Base-by-base conservation (phyloP, 1,140 invertebrate species). In the Kradibia gibbosae region DNA sequence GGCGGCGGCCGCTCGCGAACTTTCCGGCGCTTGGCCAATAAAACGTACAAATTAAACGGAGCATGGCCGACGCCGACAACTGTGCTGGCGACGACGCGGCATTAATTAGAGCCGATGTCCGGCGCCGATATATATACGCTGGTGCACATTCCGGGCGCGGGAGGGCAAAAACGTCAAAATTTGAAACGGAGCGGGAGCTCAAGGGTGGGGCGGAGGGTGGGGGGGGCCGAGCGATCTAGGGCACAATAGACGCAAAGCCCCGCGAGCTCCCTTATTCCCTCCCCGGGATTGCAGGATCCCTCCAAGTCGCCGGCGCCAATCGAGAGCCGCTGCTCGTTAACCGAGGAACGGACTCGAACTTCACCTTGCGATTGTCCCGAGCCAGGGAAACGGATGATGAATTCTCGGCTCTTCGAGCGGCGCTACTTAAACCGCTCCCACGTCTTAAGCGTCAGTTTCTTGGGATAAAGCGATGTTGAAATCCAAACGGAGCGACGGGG, bases 61-160 rank as follows among this genome's bases (percentile, higher is more conserved):
- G 45, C 62, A 62, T 70, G 76, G 71, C 81, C 17, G 34, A 22
- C 15, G 50, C 15, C 20, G 50, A 53, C 10, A 53, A 53, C 13
- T 20, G 42, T 13, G 13, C 5, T 13, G 42, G 7, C 42, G 75
- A 74, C 80, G 77, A 67, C 25, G 28, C 78, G 53, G n/a, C 82
- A 82, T 76, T 80, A 81, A 82, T 79, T 55, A 83, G 60, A 75
- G 80, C 78, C 42, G 17, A 13, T 31, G 34, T 72, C 76, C 39
- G 81, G 78, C 80, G 73, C 79, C 84, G 82, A 78, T 81, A 34
- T 77, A n/a, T n/a, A n/a, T n/a, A n/a, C n/a, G n/a, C n/a, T n/a
- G 55, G 42, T 20, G 3, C 57, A 3, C 80, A 71, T 36, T 78
- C 82, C 60, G 42, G 31, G 20, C 17, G 34, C 62, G 62, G 62